Evolutionary conservation across 2,888 invertebrate genomes (phyloP).

Genomic region (Molorchus minor): DNA sequence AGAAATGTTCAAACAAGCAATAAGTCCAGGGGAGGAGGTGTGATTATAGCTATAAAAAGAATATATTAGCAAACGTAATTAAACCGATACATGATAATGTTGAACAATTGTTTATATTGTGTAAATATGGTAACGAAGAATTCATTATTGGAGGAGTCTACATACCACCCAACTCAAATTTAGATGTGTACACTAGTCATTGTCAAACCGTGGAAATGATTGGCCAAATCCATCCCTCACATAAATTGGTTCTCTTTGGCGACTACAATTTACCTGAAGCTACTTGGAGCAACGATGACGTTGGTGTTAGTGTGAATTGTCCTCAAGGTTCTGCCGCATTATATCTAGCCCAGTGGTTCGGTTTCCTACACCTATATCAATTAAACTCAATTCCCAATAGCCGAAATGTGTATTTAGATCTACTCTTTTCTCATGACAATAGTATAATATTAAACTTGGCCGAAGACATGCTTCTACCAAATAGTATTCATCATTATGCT

Average conservation of each 20-base stretch:
- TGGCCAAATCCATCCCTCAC: not conserved
- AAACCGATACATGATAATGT: not conserved
- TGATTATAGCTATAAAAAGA: slow-evolving; percentile 2
- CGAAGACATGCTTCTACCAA: not conserved
- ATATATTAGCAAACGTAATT: not conserved
- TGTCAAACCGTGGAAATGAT: not conserved
- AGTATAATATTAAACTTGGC: not conserved
- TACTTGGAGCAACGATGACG: not conserved
- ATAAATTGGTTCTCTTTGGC: slow-evolving; percentile 1
- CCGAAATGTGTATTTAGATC: not conserved
- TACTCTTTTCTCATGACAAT: not conserved
- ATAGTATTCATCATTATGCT: not conserved
- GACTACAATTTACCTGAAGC: slow-evolving; percentile 11
- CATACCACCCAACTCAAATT: not conserved
- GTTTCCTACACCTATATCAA: not conserved
- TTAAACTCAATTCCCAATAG: not conserved
- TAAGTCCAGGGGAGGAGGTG: slow-evolving; percentile 10
- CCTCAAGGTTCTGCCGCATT: not conserved
- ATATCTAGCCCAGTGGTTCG: not conserved
- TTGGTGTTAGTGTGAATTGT: slow-evolving; percentile 5
- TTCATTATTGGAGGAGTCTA: slow-evolving; percentile 8
- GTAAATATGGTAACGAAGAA: not conserved
- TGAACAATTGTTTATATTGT: not conserved
- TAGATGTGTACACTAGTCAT: not conserved
- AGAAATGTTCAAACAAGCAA: not conserved